A percentile compares a stretch with the other conserved stretches of the same genome.
Conservation (phyloP, 2,888 invertebrate genomes). For the Plagodis dolabraria region DNA sequence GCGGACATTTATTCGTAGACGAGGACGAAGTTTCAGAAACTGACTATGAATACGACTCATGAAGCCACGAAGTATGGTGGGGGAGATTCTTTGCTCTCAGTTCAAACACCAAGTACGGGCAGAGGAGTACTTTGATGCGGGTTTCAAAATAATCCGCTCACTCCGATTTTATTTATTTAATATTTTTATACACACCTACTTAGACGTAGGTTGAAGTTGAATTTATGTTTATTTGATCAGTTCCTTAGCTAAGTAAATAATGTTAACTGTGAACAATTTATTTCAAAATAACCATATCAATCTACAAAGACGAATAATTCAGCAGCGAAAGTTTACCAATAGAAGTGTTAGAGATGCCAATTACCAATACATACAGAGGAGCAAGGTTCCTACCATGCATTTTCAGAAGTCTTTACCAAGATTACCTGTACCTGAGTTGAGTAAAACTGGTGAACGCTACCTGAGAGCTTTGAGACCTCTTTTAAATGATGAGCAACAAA, state of each 20-base stretch:
- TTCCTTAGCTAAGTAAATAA: conserved; percentile 14
- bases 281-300: conserved; percentile 37
- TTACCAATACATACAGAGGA: conserved; percentile 94
- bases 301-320: conserved; percentile 34
- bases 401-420: conserved; percentile 97
- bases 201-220: too few species aligned
- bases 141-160: too few species aligned
- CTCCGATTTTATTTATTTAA: too few species aligned
- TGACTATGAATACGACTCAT: too few species aligned
- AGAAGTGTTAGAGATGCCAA: conserved; percentile 58
- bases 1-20: too few species aligned
- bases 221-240: too few species aligned
- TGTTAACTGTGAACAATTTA: conserved; percentile 48
- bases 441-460: conserved; percentile 93
- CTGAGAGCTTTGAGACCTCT: conserved; percentile 92
- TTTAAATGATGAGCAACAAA: conserved; percentile 85
- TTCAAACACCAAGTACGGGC: too few species aligned
- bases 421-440: conserved; percentile 94
- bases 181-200: too few species aligned
- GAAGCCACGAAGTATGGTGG: too few species aligned
- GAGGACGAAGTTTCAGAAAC: too few species aligned
- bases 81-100: too few species aligned
- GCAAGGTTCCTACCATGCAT: conserved; percentile 95
- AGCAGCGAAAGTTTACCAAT: conserved; percentile 37
- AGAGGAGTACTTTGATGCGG: too few species aligned